phyloP scores from a whole-genome alignment of 2,888 invertebrate genomes.

The Octonoba sinensis region DNA sequence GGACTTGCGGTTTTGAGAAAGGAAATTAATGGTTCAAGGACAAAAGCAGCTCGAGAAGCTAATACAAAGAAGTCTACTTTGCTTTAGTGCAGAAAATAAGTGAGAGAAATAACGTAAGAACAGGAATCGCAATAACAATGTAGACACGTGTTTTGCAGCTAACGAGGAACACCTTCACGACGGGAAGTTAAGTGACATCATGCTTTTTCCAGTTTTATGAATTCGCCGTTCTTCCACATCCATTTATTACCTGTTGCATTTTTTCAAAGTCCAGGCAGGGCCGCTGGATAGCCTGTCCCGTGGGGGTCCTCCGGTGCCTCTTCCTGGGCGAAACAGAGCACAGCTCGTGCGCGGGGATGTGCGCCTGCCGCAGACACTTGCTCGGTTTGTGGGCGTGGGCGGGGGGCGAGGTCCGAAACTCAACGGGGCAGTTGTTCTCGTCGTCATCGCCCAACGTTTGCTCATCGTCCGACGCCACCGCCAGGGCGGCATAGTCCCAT shows the following conservation, averaged over 20 bases:
- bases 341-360: slow-evolving; percentile 68
- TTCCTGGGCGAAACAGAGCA: slow-evolving; percentile 75
- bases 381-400: slow-evolving; percentile 87
- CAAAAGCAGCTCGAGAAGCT: too few species aligned
- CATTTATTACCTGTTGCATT: slow-evolving; percentile 87
- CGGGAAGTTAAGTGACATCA: too few species aligned
- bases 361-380: slow-evolving; percentile 70
- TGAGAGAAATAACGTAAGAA: too few species aligned
- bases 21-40: too few species aligned
- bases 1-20: too few species aligned
- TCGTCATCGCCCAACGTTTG: slow-evolving; percentile 71
- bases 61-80: too few species aligned
- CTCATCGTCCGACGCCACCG: slow-evolving; percentile 77
- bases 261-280: slow-evolving; percentile 96
- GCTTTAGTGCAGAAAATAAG: too few species aligned
- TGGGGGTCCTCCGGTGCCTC: slow-evolving; percentile 75
- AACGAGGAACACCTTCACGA: too few species aligned
- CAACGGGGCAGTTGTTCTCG: slow-evolving; percentile 78
- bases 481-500: slow-evolving; percentile 76
- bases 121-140: too few species aligned
- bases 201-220: too few species aligned
- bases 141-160: too few species aligned
- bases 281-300: slow-evolving; percentile 76
- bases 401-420: slow-evolving; percentile 92
- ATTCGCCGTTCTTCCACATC: too few species aligned